Conservation (phyloP, 2,113 vertebrate genomes). For the Mustelus asterias region DNA sequence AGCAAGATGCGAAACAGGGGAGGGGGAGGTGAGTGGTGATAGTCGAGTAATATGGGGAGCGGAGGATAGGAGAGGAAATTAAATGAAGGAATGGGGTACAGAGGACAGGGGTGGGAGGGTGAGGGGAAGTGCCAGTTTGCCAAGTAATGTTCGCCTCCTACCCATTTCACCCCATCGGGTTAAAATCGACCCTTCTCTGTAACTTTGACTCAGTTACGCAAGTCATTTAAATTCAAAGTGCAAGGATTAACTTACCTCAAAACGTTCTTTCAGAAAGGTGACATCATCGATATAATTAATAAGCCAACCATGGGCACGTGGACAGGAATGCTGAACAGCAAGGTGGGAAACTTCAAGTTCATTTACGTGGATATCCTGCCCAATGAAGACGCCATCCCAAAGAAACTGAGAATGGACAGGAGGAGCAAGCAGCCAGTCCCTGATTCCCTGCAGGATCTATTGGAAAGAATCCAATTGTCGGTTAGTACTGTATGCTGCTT, state of each 20-base stretch:
- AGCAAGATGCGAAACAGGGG: too few relatives aligned
- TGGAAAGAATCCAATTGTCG: slow-evolving; percentile 73
- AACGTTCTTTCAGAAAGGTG: slow-evolving; percentile 67
- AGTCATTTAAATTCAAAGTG: not conserved
- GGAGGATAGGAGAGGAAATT: too few relatives aligned
- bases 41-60: too few relatives aligned
- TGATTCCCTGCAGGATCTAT: slow-evolving; percentile 68
- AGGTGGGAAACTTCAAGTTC: slow-evolving; percentile 88
- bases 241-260: not conserved
- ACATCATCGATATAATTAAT: slow-evolving; percentile 83
- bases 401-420: slow-evolving; percentile 57
- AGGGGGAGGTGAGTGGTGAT: too few relatives aligned
- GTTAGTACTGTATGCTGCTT: slow-evolving; percentile 51
- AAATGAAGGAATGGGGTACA: too few relatives aligned
- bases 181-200: not conserved
- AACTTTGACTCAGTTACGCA: too few relatives aligned
- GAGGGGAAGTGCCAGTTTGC: too few relatives aligned
- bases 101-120: too few relatives aligned
- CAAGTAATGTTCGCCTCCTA: not conserved
- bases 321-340: slow-evolving; percentile 81
- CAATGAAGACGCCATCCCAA: slow-evolving; percentile 58
- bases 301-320: slow-evolving; percentile 90
- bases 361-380: slow-evolving; percentile 80
- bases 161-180: not conserved
- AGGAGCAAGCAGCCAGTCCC: slow-evolving; percentile 59